Conservation (phyloP, 53 echinoderm and acorn worm genomes). For the Paracentrotus lividus region DNA sequence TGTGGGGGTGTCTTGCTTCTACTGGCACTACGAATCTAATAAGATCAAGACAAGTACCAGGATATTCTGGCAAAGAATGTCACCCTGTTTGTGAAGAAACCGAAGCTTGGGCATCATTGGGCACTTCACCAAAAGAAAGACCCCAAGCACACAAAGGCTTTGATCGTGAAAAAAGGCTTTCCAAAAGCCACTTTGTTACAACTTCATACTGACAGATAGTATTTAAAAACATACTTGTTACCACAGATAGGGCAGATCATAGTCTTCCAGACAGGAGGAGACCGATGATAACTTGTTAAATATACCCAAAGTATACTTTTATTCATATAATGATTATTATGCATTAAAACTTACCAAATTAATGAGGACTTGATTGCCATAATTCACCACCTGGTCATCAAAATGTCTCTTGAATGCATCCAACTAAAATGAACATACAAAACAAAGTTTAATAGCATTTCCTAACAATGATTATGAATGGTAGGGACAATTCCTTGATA, state of each 20-base stretch:
- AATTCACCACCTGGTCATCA: slow-evolving; percentile 96
- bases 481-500: too few species aligned
- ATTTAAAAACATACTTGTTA: too few species aligned
- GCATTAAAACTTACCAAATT: slow-evolving; percentile 84
- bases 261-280: too few species aligned
- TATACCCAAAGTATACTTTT: not conserved
- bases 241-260: too few species aligned
- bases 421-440: slow-evolving; percentile 71
- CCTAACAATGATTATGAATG: not conserved
- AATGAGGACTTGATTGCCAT: slow-evolving; percentile 95
- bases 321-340: not conserved
- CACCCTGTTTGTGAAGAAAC: not conserved
- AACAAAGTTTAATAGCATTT: not conserved
- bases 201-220: too few species aligned
- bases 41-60: not conserved
- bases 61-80: slow-evolving; percentile 38
- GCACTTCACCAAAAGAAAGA: too few species aligned
- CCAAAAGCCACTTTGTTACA: too few species aligned
- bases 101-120: slow-evolving; percentile 27
- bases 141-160: too few species aligned
- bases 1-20: slow-evolving; percentile 61
- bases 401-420: slow-evolving; percentile 97
- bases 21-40: slow-evolving; percentile 17
- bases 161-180: too few species aligned
- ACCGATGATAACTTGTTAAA: too few species aligned